Percentiles rank a stretch among this genome's conserved stretches.
phyloP scores from a whole-genome alignment of 2,888 invertebrate species.

The Caenorhabditis afra region DNA sequence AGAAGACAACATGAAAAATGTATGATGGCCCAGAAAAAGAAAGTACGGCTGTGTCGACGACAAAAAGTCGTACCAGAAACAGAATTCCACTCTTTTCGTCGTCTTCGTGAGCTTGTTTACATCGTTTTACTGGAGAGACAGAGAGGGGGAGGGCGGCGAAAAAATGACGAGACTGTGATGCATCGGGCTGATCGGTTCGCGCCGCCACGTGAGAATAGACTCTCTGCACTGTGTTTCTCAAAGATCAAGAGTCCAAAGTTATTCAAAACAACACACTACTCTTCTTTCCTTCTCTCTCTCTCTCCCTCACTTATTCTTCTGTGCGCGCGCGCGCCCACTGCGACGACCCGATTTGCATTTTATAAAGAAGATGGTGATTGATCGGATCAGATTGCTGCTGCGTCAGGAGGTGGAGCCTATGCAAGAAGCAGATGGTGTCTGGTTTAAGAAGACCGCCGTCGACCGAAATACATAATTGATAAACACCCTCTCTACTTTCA shows the following conservation, averaged over 20 bases:
- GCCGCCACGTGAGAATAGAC: conserved; percentile 34
- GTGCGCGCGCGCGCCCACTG: neutral
- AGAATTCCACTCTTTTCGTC: too few relatives aligned
- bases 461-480: conserved; percentile 1
- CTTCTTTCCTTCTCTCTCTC: too few relatives aligned
- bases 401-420: conserved; percentile 7
- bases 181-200: conserved; percentile 29
- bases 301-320: too few relatives aligned
- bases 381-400: conserved; percentile 36
- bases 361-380: conserved; percentile 32
- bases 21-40: neutral
- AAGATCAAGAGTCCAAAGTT: conserved; percentile 51
- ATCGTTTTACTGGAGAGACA: neutral
- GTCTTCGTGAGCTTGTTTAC: too few relatives aligned
- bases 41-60: conserved; percentile 4
- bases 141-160: too few relatives aligned
- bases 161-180: conserved; percentile 6
- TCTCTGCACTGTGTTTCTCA: conserved; percentile 33
- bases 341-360: conserved; percentile 7
- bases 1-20: conserved; percentile 21
- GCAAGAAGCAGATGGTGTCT: conserved; percentile 34
- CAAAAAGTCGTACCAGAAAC: conserved; percentile 12
- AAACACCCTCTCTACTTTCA: conserved; percentile 7
- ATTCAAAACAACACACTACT: conserved; percentile 25
- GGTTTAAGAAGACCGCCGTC: conserved; percentile 16